Base-by-base conservation (phyloP, 2,113 vertebrate genomes). In the Nothocercus nigrocapillus region DNA sequence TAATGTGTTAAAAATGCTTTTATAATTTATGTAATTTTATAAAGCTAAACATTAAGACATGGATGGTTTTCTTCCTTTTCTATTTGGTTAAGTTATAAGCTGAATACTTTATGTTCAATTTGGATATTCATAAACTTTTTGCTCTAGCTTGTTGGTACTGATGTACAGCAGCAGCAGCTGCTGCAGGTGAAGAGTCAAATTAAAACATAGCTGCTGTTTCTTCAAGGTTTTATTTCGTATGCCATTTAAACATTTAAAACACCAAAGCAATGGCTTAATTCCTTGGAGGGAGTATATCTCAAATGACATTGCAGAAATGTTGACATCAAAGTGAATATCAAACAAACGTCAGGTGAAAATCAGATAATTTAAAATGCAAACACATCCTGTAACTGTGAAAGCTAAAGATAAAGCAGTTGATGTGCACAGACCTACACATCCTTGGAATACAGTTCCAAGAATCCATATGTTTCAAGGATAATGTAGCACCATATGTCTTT, bases 291-390 rank as follows among this genome's bases (percentile, higher is more conserved):
- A 24, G 6, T 73, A 32, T 85, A 78, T 77, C 27, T 87, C 61
- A 94, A 88, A n/a, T 44, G 44, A 44, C 45, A 82, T 14, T 69
- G 15, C 28, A 49, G 75, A 94, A 88, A 20, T 82, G 38, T 81
- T 2, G 2, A 51, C 67, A 91, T 79, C 83, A 90, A 91, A 96
- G 64, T 91, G 85, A 93, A 79, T 90, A 79, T 24, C 28, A 93
- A 89, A 59, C 8, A 91, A 89, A 79, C 0, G 0, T 59, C 47
- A 83, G 85, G 51, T 81, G 34, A 91, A 95, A 93, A 96, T 84
- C 68, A 84, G 75, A 88, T 76, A 3, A 91, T 96, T 91, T 93
- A 96, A 95, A 82, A 94, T 93, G 16, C 62, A 96, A 91, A 83
- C 18, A 56, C 2, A 2, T 47, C 56, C 89, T 87, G n/a, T 67